These are phyloP conservation scores for Girardia tigrina DNA, from an alignment of 2,888 invertebrate genomes.

Conservation along the genomic window DNA sequence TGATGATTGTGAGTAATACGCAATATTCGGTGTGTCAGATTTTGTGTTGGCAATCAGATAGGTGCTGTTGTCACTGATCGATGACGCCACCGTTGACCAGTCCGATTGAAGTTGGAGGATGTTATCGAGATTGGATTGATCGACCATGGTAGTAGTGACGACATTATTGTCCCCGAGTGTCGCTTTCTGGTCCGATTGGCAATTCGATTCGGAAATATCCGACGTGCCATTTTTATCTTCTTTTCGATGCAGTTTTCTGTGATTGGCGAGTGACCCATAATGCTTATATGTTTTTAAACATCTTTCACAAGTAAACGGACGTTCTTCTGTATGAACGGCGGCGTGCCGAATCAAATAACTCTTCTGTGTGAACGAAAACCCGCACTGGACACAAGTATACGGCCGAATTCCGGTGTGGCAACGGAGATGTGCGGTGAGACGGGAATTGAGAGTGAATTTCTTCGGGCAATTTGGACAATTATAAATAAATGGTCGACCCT, in stretches of 20 bases:
- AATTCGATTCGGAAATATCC: neutral
- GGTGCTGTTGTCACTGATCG: neutral
- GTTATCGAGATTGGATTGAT: neutral
- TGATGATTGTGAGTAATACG: neutral
- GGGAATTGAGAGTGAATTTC: neutral
- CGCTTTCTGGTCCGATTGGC: neutral
- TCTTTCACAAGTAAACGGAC: constrained; percentile 26
- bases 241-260: neutral
- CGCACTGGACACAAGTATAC: constrained; percentile 11
- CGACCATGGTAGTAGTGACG: neutral
- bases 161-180: neutral
- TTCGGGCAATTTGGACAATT: constrained; percentile 4
- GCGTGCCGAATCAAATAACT: constrained; percentile 17
- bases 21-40: neutral
- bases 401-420: constrained; percentile 26
- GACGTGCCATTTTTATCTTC: neutral
- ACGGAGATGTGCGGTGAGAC: constrained; percentile 16
- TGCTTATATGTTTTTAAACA: constrained; percentile 29
- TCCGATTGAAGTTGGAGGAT: neutral
- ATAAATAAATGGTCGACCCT: constrained; percentile 17
- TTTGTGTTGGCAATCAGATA: neutral
- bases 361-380: constrained; percentile 13
- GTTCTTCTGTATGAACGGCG: constrained; percentile 12
- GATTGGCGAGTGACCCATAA: constrained; percentile 26
- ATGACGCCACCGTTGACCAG: neutral